Evolutionary conservation across 2,113 vertebrate genomes (phyloP), one percentile per base, ranked within the genome.

Genomic region (Arenaria interpres): DNA sequence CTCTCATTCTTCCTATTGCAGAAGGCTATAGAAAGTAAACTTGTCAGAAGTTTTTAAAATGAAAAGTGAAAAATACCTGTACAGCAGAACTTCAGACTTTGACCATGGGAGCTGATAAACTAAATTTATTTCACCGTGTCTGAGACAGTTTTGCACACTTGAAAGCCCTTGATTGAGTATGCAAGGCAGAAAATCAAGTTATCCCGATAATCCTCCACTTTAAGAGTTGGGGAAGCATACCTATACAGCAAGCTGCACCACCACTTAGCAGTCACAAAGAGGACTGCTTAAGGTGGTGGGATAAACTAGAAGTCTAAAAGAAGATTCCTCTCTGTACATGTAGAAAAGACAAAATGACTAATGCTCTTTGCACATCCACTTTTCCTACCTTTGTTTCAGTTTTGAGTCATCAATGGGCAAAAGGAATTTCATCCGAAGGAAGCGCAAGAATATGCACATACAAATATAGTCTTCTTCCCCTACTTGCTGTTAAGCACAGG

Each of bases 261-360:
- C 54, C 22, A n/a, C 23, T 53, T 3, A 2, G 24, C 54, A 35
- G 24, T 37, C 77, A 17, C 32, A 56, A 30, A n/a, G n/a, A 62
- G 4, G 12, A 11, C 14, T 50, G 24, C 13, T 57, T 24, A 32
- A 41, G 27, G 23, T 14, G n/a, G 4, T 28, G 39, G 23, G 9
- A 7, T 15, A 53, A 92, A 39, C 23, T 12, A 35, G 41, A 73
- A 69, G 25, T 30, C 14, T 53, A 57, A 46, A 69, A 27, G 48
- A 28, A 3, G 2, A 9, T 9, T 76, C 13, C 27, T 37, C 51
- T 54, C 32, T 3, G 0, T 23, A 37, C 12, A 14, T 0, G 1
- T 2, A 39, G 35, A 48, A 66, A 45, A 59, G n/a, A 48, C 4
- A 57, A 60, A 73, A 69, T 11, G 7, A 56, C 28, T 20, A 28